Percentiles rank a stretch among this genome's conserved stretches.
Conservation (phyloP, 2,888 invertebrate species). For the Volucella bombylans region DNA sequence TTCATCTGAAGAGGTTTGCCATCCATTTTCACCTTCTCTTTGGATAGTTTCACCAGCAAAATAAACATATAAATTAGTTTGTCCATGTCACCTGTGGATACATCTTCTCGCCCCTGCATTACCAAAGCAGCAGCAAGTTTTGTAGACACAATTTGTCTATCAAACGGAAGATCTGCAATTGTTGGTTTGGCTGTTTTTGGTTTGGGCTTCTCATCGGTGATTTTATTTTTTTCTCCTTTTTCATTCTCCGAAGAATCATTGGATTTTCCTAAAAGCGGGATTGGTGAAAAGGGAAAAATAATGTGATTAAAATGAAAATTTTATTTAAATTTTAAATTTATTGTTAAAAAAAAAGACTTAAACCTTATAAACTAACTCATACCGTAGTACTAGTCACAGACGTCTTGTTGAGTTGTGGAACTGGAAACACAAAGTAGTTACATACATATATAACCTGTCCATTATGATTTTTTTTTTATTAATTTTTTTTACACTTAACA, state of each 20-base stretch:
- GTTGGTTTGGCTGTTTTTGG: constrained; percentile 81
- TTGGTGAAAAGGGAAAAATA: constrained; percentile 40
- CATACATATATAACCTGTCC: constrained; percentile 12
- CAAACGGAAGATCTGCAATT: constrained; percentile 86
- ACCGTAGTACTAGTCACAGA: constrained; percentile 37
- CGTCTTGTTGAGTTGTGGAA: constrained; percentile 44
- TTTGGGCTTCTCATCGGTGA: constrained; percentile 77
- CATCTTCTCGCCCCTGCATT: constrained; percentile 91
- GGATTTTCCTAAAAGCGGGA: constrained; percentile 57
- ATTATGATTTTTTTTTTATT: constrained; percentile 4
- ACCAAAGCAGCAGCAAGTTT: constrained; percentile 91
- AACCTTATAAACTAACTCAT: constrained; percentile 55
- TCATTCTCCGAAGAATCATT: constrained; percentile 75
- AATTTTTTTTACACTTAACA: constrained; percentile 34
- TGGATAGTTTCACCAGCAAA: constrained; percentile 86
- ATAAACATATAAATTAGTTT: constrained; percentile 91
- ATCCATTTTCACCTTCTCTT: constrained; percentile 78
- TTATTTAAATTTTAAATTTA: not conserved
- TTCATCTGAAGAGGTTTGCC: constrained; percentile 74
- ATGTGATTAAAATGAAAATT: constrained; percentile 33
- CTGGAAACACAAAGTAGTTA: constrained; percentile 31
- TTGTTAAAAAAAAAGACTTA: constrained; percentile 4
- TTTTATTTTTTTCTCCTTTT: constrained; percentile 76
- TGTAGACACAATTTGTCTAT: constrained; percentile 90
- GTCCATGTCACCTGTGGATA: constrained; percentile 90